These are phyloP conservation scores for Nesometra sesokonis DNA, from an alignment of 35 echinoderm and acorn worm species.

Conservation along the genomic window DNA sequence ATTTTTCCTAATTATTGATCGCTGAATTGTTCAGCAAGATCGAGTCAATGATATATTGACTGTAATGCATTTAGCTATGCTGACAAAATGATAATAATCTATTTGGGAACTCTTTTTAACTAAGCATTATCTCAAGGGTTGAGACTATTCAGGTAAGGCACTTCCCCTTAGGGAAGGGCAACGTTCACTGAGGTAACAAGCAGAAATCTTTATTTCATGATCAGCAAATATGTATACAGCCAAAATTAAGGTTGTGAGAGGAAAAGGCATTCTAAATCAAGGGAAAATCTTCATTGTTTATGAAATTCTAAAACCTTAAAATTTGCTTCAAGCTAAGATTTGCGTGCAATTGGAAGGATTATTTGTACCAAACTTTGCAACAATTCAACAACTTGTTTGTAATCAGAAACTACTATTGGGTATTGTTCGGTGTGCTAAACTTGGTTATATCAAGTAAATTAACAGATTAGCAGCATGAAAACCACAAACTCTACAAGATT, in stretches of 20 bases:
- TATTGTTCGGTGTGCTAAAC: not conserved
- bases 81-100: not conserved
- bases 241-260: not conserved
- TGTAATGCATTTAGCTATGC: not conserved
- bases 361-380: not conserved
- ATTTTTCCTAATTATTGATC: not conserved
- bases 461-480: not conserved
- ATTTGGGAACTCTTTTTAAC: not conserved
- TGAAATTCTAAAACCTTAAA: not conserved
- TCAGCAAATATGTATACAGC: not conserved
- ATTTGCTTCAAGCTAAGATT: not conserved
- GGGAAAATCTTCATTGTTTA: not conserved
- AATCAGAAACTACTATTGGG: not conserved
- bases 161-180: not conserved
- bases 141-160: not conserved
- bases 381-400: not conserved
- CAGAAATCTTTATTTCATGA: not conserved
- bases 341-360: not conserved
- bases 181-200: not conserved
- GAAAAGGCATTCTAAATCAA: not conserved
- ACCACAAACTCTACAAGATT: not conserved
- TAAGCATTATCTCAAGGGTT: not conserved
- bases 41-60: not conserved
- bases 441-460: not conserved
- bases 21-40: not conserved